Evolutionary conservation across 2,797 vertebrate species (phyloP).

Genomic region (Silurus lanzhouensis): DNA sequence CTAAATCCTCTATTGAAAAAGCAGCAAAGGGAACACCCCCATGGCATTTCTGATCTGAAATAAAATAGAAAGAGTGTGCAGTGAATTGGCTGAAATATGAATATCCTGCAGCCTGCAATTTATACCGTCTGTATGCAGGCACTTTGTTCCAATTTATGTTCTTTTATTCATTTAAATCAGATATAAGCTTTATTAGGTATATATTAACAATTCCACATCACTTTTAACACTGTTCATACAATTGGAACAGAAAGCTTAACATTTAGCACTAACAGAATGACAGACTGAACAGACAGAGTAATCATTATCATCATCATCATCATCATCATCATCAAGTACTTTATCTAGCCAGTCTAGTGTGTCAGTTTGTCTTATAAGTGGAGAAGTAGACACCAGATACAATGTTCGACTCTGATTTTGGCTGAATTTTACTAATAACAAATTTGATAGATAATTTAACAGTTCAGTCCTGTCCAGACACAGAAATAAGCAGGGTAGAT

Average conservation of each 20-base stretch:
- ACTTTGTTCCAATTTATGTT: not conserved
- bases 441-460: not conserved
- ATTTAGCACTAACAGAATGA: not conserved
- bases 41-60: not conserved
- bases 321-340: not conserved
- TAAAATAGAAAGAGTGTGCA: not conserved
- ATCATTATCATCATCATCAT: not conserved
- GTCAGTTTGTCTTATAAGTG: not conserved
- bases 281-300: not conserved
- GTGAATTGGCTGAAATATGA: too few species aligned
- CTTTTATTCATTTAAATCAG: not conserved
- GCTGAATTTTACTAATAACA: not conserved
- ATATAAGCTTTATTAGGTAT: not conserved
- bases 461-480: not conserved
- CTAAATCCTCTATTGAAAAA: not conserved
- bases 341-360: not conserved
- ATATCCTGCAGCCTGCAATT: not conserved
- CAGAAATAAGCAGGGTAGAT: not conserved
- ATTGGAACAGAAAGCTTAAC: not conserved
- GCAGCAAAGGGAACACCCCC: not conserved
- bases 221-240: too few species aligned
- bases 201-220: not conserved
- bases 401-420: not conserved
- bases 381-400: not conserved
- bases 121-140: not conserved